These are phyloP conservation scores for Dasyurus viverrinus DNA, from an alignment of 2,113 vertebrate species.

Conservation along the genomic window DNA sequence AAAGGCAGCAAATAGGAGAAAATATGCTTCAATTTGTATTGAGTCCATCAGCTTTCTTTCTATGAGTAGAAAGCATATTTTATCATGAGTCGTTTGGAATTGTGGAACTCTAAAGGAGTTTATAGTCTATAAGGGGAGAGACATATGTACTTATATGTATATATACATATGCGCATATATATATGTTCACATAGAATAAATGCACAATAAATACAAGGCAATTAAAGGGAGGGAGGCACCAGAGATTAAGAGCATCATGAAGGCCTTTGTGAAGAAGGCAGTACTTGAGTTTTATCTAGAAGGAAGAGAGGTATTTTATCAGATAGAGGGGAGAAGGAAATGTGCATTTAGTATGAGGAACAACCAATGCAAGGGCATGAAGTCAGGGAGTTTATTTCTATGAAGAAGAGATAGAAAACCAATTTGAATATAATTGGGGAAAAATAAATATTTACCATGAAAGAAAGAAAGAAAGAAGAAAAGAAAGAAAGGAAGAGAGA, in stretches of 20 bases:
- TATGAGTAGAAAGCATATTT: neutral
- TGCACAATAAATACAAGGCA: neutral
- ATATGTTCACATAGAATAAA: neutral
- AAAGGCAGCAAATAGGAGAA: neutral
- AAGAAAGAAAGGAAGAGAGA: too few relatives aligned
- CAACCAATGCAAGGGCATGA: neutral
- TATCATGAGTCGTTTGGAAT: neutral
- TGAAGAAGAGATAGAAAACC: neutral
- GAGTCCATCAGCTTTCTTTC: neutral
- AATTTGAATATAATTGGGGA: neutral
- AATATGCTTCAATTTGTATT: neutral
- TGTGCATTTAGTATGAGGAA: neutral
- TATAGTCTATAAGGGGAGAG: neutral
- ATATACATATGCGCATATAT: neutral
- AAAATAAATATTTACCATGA: neutral
- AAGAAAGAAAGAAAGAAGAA: too few relatives aligned
- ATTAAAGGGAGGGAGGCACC: neutral
- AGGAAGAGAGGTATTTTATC: neutral
- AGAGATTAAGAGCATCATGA: neutral
- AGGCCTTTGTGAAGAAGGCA: neutral
- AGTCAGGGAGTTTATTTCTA: neutral
- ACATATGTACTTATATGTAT: neutral
- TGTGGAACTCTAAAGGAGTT: neutral
- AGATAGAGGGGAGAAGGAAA: neutral
- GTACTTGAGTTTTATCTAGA: neutral